Evolutionary conservation across 2,888 invertebrate genomes (phyloP), one percentile per base, ranked within the genome.

Genomic region (Brenthis hecate): DNA sequence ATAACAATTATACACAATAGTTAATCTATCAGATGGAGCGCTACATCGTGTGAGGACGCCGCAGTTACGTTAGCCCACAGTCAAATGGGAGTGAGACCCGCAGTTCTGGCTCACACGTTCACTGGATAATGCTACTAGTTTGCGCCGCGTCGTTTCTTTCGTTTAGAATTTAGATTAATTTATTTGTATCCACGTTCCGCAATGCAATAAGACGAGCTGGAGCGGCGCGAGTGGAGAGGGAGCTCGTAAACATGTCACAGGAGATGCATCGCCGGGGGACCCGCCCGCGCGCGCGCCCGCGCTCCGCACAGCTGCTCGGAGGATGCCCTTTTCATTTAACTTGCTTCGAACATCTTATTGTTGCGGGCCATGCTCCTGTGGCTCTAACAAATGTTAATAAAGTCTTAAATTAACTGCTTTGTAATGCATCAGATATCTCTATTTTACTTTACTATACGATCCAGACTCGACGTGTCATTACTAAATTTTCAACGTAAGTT

Each of bases 161-260:
- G 84, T 85, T 85, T 85, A 81, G 82, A 19, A 83, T 85, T 85
- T 85, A 58, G 47, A 82, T 82, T 85, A 84, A 86, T 87, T 87
- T 86, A 86, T 86, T 80, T 81, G 82, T 77, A 72, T 72, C 77
- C 73, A 19, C 16, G 73, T 72, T 73, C 76, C 75, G 81, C 83
- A 79, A 81, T 81, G 85, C 85, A 82, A 83, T 78, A 80, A 79
- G 80, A 81, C 70, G 66, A 64, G 68, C 51, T n/a, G 54, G 61
- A 55, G 65, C 69, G 66, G 71, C 68, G 73, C 66, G 66, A 65
- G 66, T 63, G 53, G 66, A 61, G 64, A 50, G 50, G 56, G 61
- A 64, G 76, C 79, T 85, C 85, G 81, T 88, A 86, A 88, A 88
- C 79, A 87, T 86, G 89, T 88, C 89, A 85, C 73, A 72, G 76